phyloP scores from a whole-genome alignment of 1,140 invertebrate species.

The Megalonaias nervosa region DNA sequence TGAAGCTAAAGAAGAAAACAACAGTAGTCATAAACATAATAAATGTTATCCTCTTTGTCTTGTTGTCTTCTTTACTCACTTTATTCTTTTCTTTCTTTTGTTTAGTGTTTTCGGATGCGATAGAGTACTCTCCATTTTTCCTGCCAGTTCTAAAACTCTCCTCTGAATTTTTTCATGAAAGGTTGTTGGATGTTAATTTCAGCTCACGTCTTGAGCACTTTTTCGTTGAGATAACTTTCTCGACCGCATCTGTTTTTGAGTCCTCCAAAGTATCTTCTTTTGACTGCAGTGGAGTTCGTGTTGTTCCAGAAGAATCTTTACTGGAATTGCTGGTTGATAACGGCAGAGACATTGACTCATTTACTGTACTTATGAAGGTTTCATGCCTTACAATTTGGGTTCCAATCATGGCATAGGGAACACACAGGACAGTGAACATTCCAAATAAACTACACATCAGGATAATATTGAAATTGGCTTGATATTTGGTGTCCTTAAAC shows the following conservation, averaged over 20 bases:
- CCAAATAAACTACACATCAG: constrained; percentile 31
- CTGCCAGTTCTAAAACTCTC: neutral
- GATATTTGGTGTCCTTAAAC: constrained; percentile 9
- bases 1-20: constrained; percentile 51
- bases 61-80: constrained; percentile 14
- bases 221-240: neutral
- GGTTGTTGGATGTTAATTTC: neutral
- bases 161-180: neutral
- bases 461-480: constrained; percentile 26
- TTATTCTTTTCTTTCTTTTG: neutral
- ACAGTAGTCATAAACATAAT: constrained; percentile 52
- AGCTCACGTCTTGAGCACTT: neutral
- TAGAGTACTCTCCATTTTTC: neutral
- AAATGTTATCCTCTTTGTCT: constrained; percentile 41
- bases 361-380: constrained; percentile 30
- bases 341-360: neutral
- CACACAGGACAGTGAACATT: constrained; percentile 39
- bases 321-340: neutral
- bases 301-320: neutral
- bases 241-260: neutral
- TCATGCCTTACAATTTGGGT: constrained; percentile 36
- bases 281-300: constrained; percentile 4
- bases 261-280: neutral
- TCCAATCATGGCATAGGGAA: constrained; percentile 52
- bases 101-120: constrained; percentile 3